Base-by-base conservation (phyloP, 2,113 vertebrate genomes). In the Egretta garzetta region DNA sequence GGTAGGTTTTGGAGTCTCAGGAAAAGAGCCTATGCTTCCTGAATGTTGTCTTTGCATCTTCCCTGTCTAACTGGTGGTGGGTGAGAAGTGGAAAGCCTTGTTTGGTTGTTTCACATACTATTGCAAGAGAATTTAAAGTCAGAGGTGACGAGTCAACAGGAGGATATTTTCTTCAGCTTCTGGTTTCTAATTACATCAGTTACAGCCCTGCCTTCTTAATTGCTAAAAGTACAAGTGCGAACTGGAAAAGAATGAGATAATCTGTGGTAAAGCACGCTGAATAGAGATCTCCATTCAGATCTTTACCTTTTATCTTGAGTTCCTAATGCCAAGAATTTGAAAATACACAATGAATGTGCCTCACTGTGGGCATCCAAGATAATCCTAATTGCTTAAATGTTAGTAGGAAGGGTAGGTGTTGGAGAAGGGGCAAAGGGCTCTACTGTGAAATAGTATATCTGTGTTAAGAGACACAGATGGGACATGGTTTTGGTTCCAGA, bases 211-310 rank as follows among this genome's bases (percentile, higher is more conserved):
- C 91, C 83, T 96, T 98, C 95, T 97, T 90, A 95, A 97, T 96
- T 97, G 95, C 97, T 97, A 96, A 74, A 97, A 95, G 83, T 98
- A 96, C 98, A 98, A 96, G 98, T 98, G 98, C 98, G 98, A 98
- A 98, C 98, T 98, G 98, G 98, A 98, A 98, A 98, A 97, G 98
- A 98, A 98, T 98, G 95, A 97, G 96, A 98, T 99, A 99, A 99
- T 99, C 98, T 96, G 28, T 80, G 73, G 95, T 98, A 98, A 98
- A 99, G 98, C 98, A 98, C 97, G 95, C 98, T 97, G 98, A 99
- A 98, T 98, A 98, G 99, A 99, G 98, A 98, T 98, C 98, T 98
- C 98, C 97, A 97, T 99, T 99, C 98, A 99, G 98, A 97, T 98
- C 98, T 98, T 98, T 98, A 98, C 97, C 98, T 99, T 99, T 98